Evolutionary conservation across 2,888 invertebrate species (phyloP).

Genomic region (Drymonia ruficornis): DNA sequence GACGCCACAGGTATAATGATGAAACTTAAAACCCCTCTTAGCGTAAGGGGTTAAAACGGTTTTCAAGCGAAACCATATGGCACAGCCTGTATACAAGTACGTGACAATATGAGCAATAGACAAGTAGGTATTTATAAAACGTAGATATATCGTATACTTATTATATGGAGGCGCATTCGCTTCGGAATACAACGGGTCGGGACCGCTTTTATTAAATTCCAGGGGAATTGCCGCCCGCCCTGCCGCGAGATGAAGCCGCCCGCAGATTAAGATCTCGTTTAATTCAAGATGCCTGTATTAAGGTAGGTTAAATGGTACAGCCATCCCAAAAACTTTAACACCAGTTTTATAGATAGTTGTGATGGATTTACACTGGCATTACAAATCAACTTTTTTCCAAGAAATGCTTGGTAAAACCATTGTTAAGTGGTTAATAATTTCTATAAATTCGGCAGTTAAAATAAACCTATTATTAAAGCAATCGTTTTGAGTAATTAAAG

Average conservation of each 20-base stretch:
- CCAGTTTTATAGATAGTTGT: no score
- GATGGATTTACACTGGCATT: no score
- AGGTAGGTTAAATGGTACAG: background rate
- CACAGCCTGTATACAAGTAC: background rate
- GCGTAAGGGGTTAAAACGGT: no score
- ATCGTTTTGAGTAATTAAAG: no score
- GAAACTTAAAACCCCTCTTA: no score
- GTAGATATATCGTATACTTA: slow-evolving; percentile 10
- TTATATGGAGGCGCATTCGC: slow-evolving; percentile 19
- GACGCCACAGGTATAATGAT: no score
- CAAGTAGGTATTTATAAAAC: slow-evolving; percentile 13
- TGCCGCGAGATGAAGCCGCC: slow-evolving; percentile 24
- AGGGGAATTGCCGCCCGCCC: slow-evolving; percentile 39
- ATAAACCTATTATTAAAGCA: no score
- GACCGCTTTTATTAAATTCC: slow-evolving; percentile 71
- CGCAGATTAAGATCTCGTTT: slow-evolving; percentile 36
- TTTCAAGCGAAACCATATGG: background rate
- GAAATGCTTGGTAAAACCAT: no score
- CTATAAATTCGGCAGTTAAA: no score
- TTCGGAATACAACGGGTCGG: slow-evolving; percentile 46
- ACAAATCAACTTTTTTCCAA: no score
- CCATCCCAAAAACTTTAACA: no score
- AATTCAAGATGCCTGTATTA: slow-evolving; percentile 15
- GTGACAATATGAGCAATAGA: slow-evolving; percentile 26
- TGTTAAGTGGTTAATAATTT: no score